Evolutionary conservation across 1,140 invertebrate species (phyloP).

Genomic region (Drosophila sechellia): DNA sequence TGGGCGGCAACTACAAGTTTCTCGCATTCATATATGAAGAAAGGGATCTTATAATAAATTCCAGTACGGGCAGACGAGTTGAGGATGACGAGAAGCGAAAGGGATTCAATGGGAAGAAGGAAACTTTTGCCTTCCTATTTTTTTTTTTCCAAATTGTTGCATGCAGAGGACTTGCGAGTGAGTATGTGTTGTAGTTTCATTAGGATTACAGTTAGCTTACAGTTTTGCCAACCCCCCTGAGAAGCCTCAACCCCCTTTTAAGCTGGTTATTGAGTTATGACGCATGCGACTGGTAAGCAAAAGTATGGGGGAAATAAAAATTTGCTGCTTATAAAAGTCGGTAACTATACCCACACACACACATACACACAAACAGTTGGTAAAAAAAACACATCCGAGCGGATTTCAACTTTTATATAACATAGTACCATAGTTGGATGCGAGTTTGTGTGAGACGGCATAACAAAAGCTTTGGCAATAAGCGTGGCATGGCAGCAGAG

Average conservation of each 20-base stretch:
- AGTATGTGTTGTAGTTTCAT: slow-evolving; percentile 80
- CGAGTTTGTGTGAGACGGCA: slow-evolving; percentile 50
- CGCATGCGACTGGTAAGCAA: slow-evolving; percentile 73
- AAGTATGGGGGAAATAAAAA: slow-evolving; percentile 70
- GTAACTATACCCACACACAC: slow-evolving; percentile 53
- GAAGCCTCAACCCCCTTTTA: slow-evolving; percentile 11
- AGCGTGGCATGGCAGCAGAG: slow-evolving; percentile 54
- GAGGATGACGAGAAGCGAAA: slow-evolving; percentile 56
- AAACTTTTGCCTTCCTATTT: slow-evolving; percentile 23
- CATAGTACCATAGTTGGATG: slow-evolving; percentile 41
- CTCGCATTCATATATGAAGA: slow-evolving; percentile 75
- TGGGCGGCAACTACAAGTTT: slow-evolving; percentile 61
- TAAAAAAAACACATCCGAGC: slow-evolving; percentile 27
- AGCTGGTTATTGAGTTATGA: slow-evolving; percentile 81
- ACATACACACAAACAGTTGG: slow-evolving; percentile 3
- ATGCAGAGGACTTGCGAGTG: slow-evolving; percentile 50
- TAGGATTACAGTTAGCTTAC: slow-evolving; percentile 82
- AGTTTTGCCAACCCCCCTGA: slow-evolving; percentile 44
- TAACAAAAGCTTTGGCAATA: slow-evolving; percentile 78
- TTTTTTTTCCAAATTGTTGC: slow-evolving; percentile 74
- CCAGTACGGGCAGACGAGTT: slow-evolving; percentile 74
- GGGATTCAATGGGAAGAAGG: slow-evolving; percentile 31
- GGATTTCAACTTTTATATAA: slow-evolving; percentile 49
- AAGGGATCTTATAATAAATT: slow-evolving; percentile 83
- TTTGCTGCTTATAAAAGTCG: slow-evolving; percentile 81